Evolutionary conservation across 2,888 invertebrate species (phyloP), one percentile per base, ranked within the genome.

Genomic region (Limnephilus rhombicus): DNA sequence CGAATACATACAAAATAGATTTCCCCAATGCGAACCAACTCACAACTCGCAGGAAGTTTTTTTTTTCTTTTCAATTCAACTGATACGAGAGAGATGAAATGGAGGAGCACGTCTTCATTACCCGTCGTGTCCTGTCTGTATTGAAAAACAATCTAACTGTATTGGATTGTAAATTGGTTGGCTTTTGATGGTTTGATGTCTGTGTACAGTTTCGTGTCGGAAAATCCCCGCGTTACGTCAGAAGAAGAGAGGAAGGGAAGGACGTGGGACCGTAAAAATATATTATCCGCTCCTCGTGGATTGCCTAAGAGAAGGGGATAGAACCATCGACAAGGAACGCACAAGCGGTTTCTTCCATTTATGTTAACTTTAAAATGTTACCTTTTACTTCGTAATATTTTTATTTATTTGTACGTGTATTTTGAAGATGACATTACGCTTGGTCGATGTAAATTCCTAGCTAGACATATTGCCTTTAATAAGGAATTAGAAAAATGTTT

Each of bases 111-210:
- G 68, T 41, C 83, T 15, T 41, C 37, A 41, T 41, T 34, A n/a
- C 83, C 41, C 83, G 83, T 41, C 83, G 37, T 29, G 86, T 86
- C 49, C 29, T 86, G 86, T 49, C 86, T 37, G 45, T 86, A 86
- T 86, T 86, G 86, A 86, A 86, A 86, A 86, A 86, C 86, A 86
- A 86, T 86, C 86, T 86, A 86, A 86, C 37, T 86, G 49, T 86
- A 86, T 86, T 86, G 86, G 86, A 86, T 86, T 86, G 86, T 86
- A 86, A 86, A 86, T 86, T 86, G 86, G 86, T 49, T 41, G 41
- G 29, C n/a, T 45, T 86, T 86, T 86, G 86, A 86, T 86, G 86
- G 49, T 29, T 86, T 86, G 86, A 86, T 86, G 86, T 86, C 86
- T 86, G 86, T 86, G 86, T 86, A 86, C 86, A 86, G 34, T 83